Evolutionary conservation across 2,113 vertebrate species (phyloP), one percentile per base, ranked within the genome.

Genomic region (Etia nguti): DNA sequence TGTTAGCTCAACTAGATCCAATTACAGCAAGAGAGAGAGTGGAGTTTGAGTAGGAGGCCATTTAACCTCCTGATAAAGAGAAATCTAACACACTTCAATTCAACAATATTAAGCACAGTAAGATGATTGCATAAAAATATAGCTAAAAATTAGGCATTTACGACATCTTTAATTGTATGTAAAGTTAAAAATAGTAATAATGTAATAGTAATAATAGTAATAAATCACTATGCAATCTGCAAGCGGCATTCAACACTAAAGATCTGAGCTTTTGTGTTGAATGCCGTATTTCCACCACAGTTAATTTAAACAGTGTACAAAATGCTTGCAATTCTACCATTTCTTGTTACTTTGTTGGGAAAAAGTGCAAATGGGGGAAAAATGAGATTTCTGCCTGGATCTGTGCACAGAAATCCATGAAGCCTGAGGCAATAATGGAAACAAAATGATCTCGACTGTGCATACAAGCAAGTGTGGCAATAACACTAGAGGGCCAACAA

Each of bases 1-100:
- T 93, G 93, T 94, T 93, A 95, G 92, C 92, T 92, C 90, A 87
- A 75, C 92, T 91, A 89, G 88, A 94, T 95, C 93, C 91, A 95
- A 95, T 94, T 95, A 94, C 83, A 77, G 88, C 83, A 80, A 85
- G 59, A 70, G 73, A 62, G 83, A 90, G 84, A 88, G 86, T 85
- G 59, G 87, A 86, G 91, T 84, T 83, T 77, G 86, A 94, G 90
- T 84, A 90, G 84, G 90, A 85, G 85, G 85, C 82, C 29, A 89
- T 92, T 95, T 94, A 93, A 92, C 92, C 91, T 90, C 36, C 29
- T 68, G 79, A 81, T 65, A 90, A 84, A 91, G 48, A 81, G 52
- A 90, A 86, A 85, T 83, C 75, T 75, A 89, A 73, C 80, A 88
- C 82, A 80, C 77, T 81, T 20, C 18, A 55, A 79, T 89, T 83